Base-by-base conservation (phyloP, 1,140 invertebrate species). In the Campoletis sonorensis region DNA sequence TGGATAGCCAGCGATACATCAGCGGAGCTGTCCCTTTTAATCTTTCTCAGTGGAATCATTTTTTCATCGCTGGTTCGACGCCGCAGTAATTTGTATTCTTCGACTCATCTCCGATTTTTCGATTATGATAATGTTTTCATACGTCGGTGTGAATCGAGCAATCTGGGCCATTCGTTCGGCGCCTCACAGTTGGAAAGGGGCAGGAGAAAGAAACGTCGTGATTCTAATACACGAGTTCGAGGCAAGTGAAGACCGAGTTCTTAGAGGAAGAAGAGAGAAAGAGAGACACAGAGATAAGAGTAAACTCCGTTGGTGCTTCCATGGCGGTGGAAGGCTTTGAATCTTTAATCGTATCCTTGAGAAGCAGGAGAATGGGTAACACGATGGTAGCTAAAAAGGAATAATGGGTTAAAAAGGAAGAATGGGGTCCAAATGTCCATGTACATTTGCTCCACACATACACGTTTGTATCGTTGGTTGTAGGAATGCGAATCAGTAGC, bases 301-400 rank as follows among this genome's bases (percentile, higher is more conserved):
- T 67, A 16, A 23, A 27, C 26, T 4, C 23, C 21, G 61, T 26
- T 64, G 23, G 23, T 26, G n/a, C 67, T 70, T 30, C 23, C 67
- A 16, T 70, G 67, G 30, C 18, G 15, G 67, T 30, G 0, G 67
- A 70, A 70, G 33, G 67, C 67, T 70, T 70, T 70, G 67, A 70
- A 70, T 70, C 67, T 70, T 70, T 70, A 70, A 70, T 70, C 67
- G 10, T 33, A 33, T 30, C 27, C 67, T 70, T 30, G 67, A 33
- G 18, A 33, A 18, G 30, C 30, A 16, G 26, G 18, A 70, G 30
- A 33, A 70, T 70, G 27, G 67, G 67, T 30, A 70, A 70, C 1
- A 70, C 67, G 67, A 70, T 30, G 26, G 27, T 8, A 15, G 13
- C 67, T 33, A 70, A 70, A 30, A 27, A 70, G 30, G 61, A 64